phyloP scores from a whole-genome alignment of 1,140 invertebrate genomes.

The Campoletis sonorensis region DNA sequence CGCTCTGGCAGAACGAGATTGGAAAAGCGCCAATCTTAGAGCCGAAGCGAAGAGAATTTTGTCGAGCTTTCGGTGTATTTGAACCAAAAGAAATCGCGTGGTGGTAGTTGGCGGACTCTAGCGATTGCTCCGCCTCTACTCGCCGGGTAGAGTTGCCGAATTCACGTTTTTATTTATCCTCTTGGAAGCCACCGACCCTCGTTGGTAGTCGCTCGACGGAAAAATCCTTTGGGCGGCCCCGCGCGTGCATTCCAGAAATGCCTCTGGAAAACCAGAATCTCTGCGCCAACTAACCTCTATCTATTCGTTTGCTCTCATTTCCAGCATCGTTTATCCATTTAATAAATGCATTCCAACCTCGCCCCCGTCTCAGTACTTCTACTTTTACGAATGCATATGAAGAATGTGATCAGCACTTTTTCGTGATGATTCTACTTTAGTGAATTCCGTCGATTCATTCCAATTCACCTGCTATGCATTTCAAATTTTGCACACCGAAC shows the following conservation, averaged over 20 bases:
- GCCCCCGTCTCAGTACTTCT: too few relatives aligned
- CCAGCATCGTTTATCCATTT: not conserved
- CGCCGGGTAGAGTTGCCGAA: conserved; percentile 55
- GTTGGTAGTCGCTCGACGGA: conserved; percentile 54
- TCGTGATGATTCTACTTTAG: too few relatives aligned
- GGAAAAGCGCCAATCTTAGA: conserved; percentile 69
- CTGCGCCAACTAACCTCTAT: conserved; percentile 47
- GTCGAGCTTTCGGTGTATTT: not conserved
- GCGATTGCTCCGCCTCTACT: conserved; percentile 2
- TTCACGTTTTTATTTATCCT: conserved; percentile 68
- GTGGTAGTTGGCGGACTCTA: conserved; percentile 16
- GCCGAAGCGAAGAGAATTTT: conserved; percentile 55
- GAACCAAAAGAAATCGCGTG: conserved; percentile 60
- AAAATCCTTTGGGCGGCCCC: conserved; percentile 57
- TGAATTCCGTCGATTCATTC: too few relatives aligned
- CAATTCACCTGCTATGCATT: too few relatives aligned
- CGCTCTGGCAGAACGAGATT: conserved; percentile 59
- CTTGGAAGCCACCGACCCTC: conserved; percentile 49
- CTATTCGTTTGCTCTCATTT: conserved; percentile 26
- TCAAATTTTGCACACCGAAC: too few relatives aligned
- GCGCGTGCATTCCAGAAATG: conserved; percentile 50
- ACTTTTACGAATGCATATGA: too few relatives aligned
- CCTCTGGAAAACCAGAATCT: conserved; percentile 52
- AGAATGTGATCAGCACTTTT: too few relatives aligned
- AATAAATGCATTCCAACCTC: not conserved